Conservation (phyloP, 2,797 vertebrate species). For the Cossypha caffra region DNA sequence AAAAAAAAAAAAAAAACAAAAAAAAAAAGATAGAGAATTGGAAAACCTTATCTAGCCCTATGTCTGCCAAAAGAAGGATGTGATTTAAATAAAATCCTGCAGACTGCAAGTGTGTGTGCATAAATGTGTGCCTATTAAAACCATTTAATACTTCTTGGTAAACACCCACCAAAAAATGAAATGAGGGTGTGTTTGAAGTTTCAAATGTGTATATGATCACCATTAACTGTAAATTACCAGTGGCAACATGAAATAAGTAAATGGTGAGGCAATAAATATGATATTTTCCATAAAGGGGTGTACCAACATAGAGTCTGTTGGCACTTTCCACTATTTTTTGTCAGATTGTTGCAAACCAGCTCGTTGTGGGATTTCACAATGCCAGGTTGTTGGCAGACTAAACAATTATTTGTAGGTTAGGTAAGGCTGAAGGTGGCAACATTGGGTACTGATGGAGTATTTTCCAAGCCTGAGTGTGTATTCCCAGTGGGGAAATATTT, state of each 20-base stretch:
- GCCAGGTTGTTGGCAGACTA: background rate
- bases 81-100: background rate
- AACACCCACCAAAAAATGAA: background rate
- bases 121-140: background rate
- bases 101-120: background rate
- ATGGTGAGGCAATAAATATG: accelerated
- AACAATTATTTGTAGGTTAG: background rate
- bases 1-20: background rate
- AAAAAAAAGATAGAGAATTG: background rate
- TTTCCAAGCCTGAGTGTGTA: accelerated
- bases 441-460: accelerated
- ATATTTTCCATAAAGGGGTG: background rate
- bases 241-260: background rate
- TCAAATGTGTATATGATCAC: background rate
- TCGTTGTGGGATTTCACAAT: background rate
- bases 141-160: background rate
- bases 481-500: background rate
- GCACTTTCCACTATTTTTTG: background rate
- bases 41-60: background rate
- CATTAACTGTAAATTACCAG: background rate
- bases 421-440: background rate
- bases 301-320: background rate
- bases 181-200: background rate
- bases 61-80: background rate
- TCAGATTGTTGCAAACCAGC: background rate